A percentile compares a stretch with the other conserved stretches of the same genome.
phyloP scores from a whole-genome alignment of 1,140 invertebrate genomes.

The Drosophila kohkoa region DNA sequence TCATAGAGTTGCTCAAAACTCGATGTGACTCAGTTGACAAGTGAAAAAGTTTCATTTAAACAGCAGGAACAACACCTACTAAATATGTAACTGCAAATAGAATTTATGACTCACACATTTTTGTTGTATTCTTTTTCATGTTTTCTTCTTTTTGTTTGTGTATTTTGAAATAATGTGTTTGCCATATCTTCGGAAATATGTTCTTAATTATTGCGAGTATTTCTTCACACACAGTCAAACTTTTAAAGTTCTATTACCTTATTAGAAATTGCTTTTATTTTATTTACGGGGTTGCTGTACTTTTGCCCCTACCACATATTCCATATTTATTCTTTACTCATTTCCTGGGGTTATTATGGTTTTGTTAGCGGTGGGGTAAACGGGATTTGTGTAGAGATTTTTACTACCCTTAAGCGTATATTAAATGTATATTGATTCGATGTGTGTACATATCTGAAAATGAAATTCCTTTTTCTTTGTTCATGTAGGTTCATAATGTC shows the following conservation, averaged over 20 bases:
- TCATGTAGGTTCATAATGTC: no score
- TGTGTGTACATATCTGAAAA: no score
- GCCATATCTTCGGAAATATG: not conserved
- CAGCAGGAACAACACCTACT: constrained; percentile 17
- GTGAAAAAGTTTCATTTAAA: constrained; percentile 23
- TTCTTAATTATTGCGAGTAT: not conserved
- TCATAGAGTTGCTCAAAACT: not conserved
- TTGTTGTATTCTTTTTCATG: not conserved
- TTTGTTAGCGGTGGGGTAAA: no score
- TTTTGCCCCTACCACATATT: no score
- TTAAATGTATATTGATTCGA: no score
- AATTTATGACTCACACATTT: not conserved
- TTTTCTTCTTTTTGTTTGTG: not conserved
- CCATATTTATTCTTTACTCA: no score
- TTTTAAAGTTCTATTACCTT: not conserved
- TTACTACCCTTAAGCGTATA: no score
- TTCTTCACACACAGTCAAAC: not conserved
- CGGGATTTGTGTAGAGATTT: no score
- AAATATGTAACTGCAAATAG: constrained; percentile 5
- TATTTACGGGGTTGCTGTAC: no score
- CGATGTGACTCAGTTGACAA: constrained; percentile 17
- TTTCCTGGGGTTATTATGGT: no score
- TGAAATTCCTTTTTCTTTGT: no score
- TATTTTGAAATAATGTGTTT: not conserved
- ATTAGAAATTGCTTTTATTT: no score